Evolutionary conservation across 2,888 invertebrate genomes (phyloP), one percentile per base, ranked within the genome.

Genomic region (Gastrophysa polygoni): DNA sequence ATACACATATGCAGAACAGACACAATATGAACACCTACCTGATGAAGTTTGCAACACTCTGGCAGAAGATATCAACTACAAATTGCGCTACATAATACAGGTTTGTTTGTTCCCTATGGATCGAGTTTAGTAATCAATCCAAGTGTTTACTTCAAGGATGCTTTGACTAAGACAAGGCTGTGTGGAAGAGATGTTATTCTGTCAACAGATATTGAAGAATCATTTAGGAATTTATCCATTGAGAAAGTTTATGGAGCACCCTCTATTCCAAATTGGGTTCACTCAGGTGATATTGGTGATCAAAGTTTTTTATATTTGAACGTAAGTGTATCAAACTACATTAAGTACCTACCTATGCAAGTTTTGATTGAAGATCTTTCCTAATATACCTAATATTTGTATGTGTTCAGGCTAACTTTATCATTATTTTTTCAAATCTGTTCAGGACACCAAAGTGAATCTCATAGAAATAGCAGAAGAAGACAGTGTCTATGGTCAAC

Each of bases 11-110:
- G 75, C 75, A n/a, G 80, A 81, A 72, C 80, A 81, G 70, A 69
- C 75, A 5, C 68, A 70, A 4, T 68, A 72, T 63, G 78, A 79
- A 65, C 74, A 75, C 59, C 63, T 79, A 48, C 70, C 77, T 8
- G 77, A 80, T 51, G 79, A 80, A 48, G 75, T 78, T 34, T 75
- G 74, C 55, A 72, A 74, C 58, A 65, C 71, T 32, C 69, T 81
- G 48, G 74, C 78, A 21, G 80, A 81, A 70, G 81, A 81, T 73
- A 72, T 81, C 24, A 81, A 80, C 65, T 81, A 80, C 63, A 80
- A 78, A 68, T 61, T 81, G 34, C 71, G 81, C 20, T 77, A 79
- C 59, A 75, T 81, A 32, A 77, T 81, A 57, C 76, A 80, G 8
- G n/a, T n/a, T n/a, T 51, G 51, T 69, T 75, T 69, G 51, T 57